Evolutionary conservation across 2,888 invertebrate genomes (phyloP).

Genomic region (Phragmatobia fuliginosa): DNA sequence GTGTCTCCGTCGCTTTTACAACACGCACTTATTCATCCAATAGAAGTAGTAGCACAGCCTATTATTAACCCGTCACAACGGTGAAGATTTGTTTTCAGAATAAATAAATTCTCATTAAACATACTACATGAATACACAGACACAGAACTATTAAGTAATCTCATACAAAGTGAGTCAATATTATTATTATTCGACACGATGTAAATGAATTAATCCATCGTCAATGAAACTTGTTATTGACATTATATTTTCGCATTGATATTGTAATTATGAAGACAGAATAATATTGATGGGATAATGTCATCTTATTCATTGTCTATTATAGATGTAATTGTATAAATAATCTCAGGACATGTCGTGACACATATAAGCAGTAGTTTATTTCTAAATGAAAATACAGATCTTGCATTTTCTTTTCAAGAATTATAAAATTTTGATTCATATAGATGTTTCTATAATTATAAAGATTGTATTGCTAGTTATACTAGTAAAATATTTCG

Average conservation of each 20-base stretch:
- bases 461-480: too few relatives aligned
- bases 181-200: not conserved
- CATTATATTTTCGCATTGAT: not conserved
- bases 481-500: too few relatives aligned
- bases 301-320: not conserved
- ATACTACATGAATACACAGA: not conserved
- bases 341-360: not conserved
- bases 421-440: too few relatives aligned
- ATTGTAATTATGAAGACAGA: not conserved
- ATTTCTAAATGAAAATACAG: not conserved
- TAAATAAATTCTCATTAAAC: not conserved
- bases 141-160: not conserved
- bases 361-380: not conserved
- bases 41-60: too few relatives aligned
- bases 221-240: not conserved
- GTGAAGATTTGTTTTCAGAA: not conserved
- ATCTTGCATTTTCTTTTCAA: too few relatives aligned
- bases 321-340: not conserved
- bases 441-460: too few relatives aligned
- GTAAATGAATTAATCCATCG: not conserved
- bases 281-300: not conserved
- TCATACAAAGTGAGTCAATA: not conserved
- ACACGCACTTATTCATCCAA: too few relatives aligned
- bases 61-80: too few relatives aligned
- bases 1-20: too few relatives aligned